These are phyloP conservation scores for Muscidifurax raptorellus DNA, from an alignment of 1,140 invertebrate species.

Conservation along the genomic window DNA sequence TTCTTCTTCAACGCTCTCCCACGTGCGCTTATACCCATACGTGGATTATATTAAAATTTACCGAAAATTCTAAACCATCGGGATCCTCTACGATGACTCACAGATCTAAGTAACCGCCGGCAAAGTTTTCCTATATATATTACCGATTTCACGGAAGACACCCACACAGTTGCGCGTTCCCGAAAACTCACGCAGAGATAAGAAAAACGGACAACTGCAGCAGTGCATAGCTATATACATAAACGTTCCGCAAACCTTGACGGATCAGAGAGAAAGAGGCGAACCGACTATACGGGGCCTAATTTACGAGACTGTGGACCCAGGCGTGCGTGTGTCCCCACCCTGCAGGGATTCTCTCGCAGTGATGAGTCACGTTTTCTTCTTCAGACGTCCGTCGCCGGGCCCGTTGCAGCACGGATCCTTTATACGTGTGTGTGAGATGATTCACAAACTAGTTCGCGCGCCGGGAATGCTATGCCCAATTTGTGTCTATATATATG, in stretches of 20 bases:
- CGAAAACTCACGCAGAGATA: too few species aligned
- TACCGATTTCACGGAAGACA: too few species aligned
- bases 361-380: conserved; percentile 51
- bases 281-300: not conserved
- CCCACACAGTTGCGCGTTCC: too few species aligned
- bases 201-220: too few species aligned
- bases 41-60: too few species aligned
- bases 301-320: conserved; percentile 37
- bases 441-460: conserved; percentile 76
- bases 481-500: not conserved
- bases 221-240: not conserved
- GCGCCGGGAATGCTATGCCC: conserved; percentile 64
- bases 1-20: too few species aligned
- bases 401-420: conserved; percentile 8
- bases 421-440: conserved; percentile 43
- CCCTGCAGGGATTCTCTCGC: not conserved
- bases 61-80: too few species aligned
- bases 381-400: not conserved
- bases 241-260: not conserved
- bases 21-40: too few species aligned
- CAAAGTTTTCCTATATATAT: too few species aligned
- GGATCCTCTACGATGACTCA: too few species aligned
- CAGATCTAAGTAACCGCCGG: too few species aligned
- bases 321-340: not conserved
- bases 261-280: not conserved